Evolutionary conservation across 1,140 invertebrate species (phyloP).

Genomic region (Plutomurus gul): DNA sequence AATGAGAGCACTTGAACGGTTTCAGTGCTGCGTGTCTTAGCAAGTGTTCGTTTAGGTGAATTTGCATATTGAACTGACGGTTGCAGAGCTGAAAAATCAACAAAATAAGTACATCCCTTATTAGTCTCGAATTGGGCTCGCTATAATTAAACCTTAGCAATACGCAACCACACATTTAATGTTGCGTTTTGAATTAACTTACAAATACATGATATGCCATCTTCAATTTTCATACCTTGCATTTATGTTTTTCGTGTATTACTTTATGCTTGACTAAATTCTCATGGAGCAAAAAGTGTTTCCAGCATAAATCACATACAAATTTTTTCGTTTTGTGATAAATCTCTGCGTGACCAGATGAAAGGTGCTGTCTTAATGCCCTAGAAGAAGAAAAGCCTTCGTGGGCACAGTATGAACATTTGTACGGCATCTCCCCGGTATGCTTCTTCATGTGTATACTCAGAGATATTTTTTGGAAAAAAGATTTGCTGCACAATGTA

Average conservation of each 20-base stretch:
- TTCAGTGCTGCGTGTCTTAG: conserved; percentile 17
- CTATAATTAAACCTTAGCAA: neutral
- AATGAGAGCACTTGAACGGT: conserved; percentile 3
- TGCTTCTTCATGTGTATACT: conserved; percentile 22
- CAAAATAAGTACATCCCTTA: neutral
- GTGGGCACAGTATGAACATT: neutral
- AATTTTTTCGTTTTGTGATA: conserved; percentile 11
- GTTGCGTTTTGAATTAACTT: no score
- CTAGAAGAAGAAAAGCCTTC: neutral
- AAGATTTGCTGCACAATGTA: neutral
- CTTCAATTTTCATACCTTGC: conserved; percentile 8
- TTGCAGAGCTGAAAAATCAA: conserved; percentile 17
- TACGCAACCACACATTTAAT: neutral
- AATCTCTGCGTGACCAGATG: neutral
- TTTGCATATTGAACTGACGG: conserved; percentile 25
- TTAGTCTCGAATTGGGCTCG: no score
- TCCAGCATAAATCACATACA: conserved; percentile 29
- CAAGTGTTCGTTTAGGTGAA: conserved; percentile 29
- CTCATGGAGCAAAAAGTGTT: neutral
- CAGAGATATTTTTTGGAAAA: neutral
- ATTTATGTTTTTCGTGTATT: conserved; percentile 34
- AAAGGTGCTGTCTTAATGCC: neutral
- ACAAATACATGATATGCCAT: neutral
- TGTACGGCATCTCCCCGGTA: neutral
- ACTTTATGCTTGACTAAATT: neutral